phyloP scores from a whole-genome alignment of 2,888 invertebrate species.

The Aspidiotus destructor region DNA sequence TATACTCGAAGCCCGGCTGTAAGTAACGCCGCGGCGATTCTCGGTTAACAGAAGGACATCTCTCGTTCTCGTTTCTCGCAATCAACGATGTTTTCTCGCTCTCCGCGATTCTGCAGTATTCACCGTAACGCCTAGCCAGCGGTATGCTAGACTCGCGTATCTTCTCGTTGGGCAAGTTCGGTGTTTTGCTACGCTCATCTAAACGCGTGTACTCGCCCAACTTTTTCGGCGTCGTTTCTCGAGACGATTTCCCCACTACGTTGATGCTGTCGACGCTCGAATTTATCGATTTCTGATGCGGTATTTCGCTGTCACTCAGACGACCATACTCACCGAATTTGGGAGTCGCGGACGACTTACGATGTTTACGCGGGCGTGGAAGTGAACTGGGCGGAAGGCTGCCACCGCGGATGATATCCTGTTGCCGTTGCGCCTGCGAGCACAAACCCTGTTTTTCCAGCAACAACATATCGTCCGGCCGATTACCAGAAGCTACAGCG shows the following conservation, averaged over 20 bases:
- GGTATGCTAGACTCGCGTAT: slow-evolving; percentile 29
- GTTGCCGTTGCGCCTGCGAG: slow-evolving; percentile 62
- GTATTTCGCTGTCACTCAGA: slow-evolving; percentile 46
- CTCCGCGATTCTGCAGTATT: slow-evolving; percentile 16
- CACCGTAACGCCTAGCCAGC: slow-evolving; percentile 26
- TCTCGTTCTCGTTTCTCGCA: slow-evolving; percentile 29
- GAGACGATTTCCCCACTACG: slow-evolving; percentile 34
- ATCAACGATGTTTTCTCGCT: slow-evolving; percentile 17
- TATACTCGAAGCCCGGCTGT: slow-evolving; percentile 1
- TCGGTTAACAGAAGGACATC: slow-evolving; percentile 42
- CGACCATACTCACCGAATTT: slow-evolving; percentile 56
- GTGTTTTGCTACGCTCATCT: slow-evolving; percentile 38
- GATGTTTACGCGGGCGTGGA: slow-evolving; percentile 57
- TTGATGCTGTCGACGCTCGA: slow-evolving; percentile 35
- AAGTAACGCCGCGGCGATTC: slow-evolving; percentile 41
- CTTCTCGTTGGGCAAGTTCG: slow-evolving; percentile 34
- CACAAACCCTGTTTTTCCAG: slow-evolving; percentile 67
- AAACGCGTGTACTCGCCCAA: slow-evolving; percentile 43
- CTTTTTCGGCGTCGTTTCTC: slow-evolving; percentile 39
- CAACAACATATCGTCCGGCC: slow-evolving; percentile 60
- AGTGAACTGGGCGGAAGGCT: slow-evolving; percentile 63
- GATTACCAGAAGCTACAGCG: slow-evolving; percentile 36
- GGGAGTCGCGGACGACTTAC: slow-evolving; percentile 39
- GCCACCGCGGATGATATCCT: slow-evolving; percentile 47
- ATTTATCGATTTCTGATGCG: slow-evolving; percentile 33